Percentiles rank a stretch among this genome's conserved stretches.
phyloP scores from a whole-genome alignment of 2,797 vertebrate genomes.

The Alectoris magna region DNA sequence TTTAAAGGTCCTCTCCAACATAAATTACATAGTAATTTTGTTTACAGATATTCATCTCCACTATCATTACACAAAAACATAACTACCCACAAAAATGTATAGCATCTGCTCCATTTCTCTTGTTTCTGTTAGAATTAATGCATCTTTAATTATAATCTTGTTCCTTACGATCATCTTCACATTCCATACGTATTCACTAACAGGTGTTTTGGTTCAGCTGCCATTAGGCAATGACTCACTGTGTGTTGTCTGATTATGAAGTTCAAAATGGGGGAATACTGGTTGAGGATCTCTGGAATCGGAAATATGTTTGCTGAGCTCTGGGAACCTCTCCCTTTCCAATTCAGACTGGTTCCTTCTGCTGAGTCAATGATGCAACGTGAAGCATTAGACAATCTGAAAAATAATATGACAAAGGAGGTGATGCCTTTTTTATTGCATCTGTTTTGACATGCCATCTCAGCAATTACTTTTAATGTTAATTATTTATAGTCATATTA shows the following conservation, averaged over 20 bases:
- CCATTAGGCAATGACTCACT: conserved; percentile 28
- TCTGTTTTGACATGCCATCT: background rate
- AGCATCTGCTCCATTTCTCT: conserved; percentile 40
- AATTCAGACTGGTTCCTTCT: background rate
- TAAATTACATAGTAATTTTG: conserved; percentile 1
- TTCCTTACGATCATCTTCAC: conserved; percentile 36
- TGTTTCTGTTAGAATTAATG: conserved; percentile 52
- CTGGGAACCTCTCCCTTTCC: background rate
- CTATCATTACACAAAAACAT: conserved; percentile 21
- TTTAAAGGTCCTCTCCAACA: background rate
- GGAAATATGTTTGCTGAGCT: conserved; percentile 31
- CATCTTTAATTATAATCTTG: conserved; percentile 48
- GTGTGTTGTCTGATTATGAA: background rate
- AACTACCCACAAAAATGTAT: conserved; percentile 38
- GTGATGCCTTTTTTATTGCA: background rate
- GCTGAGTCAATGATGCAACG: background rate
- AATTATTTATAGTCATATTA: background rate
- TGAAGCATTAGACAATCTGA: background rate
- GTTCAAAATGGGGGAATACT: background rate
- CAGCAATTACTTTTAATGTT: background rate
- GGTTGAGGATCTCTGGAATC: conserved; percentile 37
- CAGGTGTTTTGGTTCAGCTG: conserved; percentile 8
- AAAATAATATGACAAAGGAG: background rate
- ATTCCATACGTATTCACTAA: conserved; percentile 13
- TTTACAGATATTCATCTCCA: background rate